A percentile compares a stretch with the other conserved stretches of the same genome.
These are phyloP conservation scores for Turnix velox DNA, from an alignment of 2,113 vertebrate genomes.

Conservation along the genomic window DNA sequence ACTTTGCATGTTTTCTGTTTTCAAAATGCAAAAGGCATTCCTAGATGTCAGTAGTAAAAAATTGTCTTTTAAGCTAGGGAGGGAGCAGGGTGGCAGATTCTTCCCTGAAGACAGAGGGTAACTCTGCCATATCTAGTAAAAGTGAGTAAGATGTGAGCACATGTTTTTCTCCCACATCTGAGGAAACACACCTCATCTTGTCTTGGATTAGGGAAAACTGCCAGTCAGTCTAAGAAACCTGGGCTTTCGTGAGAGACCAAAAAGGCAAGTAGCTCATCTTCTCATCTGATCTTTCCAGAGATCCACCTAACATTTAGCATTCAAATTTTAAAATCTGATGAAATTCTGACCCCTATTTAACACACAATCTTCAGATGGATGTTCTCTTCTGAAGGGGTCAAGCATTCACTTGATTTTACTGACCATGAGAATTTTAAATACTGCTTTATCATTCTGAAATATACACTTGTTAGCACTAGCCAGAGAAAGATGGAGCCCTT, in stretches of 20 bases:
- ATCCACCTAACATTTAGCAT: neutral
- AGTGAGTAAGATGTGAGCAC: neutral
- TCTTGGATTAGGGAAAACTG: neutral
- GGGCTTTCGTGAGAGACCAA: neutral
- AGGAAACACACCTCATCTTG: neutral
- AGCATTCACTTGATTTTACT: neutral
- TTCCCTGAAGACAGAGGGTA: neutral
- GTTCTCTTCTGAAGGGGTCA: neutral
- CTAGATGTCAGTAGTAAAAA: neutral
- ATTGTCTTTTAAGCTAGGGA: neutral
- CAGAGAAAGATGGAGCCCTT: neutral
- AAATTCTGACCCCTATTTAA: neutral
- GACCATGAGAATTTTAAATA: neutral
- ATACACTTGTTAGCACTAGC: neutral
- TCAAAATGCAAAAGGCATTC: neutral
- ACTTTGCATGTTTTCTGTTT: neutral
- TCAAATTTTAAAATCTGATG: neutral
- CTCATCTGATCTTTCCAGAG: neutral
- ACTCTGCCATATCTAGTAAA: neutral
- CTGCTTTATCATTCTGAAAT: neutral
- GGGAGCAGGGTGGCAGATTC: neutral
- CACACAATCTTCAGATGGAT: fast-evolving
- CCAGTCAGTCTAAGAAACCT: neutral
- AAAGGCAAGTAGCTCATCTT: neutral
- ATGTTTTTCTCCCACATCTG: neutral